Base-by-base conservation (phyloP, 1,140 invertebrate species). In the Rhynchophorus ferrugineus region DNA sequence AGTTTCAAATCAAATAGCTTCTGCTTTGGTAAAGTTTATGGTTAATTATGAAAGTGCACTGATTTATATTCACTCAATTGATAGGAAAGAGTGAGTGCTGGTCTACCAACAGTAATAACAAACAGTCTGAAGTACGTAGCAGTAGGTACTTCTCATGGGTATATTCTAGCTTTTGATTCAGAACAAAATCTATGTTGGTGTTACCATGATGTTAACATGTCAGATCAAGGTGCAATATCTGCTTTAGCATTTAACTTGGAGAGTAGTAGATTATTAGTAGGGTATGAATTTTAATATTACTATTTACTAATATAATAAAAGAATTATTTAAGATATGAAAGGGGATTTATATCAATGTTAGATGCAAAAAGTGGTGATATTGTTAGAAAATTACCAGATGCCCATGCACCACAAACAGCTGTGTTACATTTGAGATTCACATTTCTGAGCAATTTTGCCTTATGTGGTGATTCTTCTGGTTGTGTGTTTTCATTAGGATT, bases 401-500 rank as follows among this genome's bases (percentile, higher is more conserved):
- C 87, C 18, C 90, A 94, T 62, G 87, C 89, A 3, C 86, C 87
- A 11, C 85, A 87, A 56, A 89, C 89, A 53, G 90, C 91, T 21
- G 87, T 91, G 5, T 72, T 96, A 38, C 85, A 91, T 69, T 76
- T 96, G 74, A 89, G 82, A 74, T 94, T 81, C 50, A 68, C 66
- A 16, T 60, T 61, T 29, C 37, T 62, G 6, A 64, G 62, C 51
- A 65, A 64, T 54, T 67, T 91, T 42, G 89, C 89, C 3, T 71
- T 97, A 11, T 89, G 91, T 41, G 86, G 90, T 16, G 95, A 99
- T 69, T 95, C 90, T 51, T 93, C 94, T 11, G 95, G 95, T 1
- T 96, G 91, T n/a, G 94, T 98, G 2, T 98, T 95, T 80, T 87
- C 97, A 61, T 75, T 98, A 9, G 87, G 82, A 62, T 94, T 97